phyloP scores from a whole-genome alignment of 1,140 invertebrate genomes.

The Melanaphis sacchari region DNA sequence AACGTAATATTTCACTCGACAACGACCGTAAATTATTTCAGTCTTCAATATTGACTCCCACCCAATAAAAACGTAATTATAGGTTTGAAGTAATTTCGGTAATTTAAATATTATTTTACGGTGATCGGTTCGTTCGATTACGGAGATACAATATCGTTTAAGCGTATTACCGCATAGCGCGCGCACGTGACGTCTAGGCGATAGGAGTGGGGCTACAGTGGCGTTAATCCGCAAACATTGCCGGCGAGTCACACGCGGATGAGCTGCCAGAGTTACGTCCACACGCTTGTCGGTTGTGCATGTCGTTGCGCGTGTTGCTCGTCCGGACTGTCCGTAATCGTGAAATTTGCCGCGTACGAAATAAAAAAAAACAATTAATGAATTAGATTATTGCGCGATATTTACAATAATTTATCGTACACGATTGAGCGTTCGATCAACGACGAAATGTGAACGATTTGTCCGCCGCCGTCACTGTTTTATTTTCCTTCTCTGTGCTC shows the following conservation, averaged over 20 bases:
- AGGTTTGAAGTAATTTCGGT: background rate
- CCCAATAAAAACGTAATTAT: background rate
- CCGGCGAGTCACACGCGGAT: background rate
- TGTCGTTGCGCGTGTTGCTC: background rate
- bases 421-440: background rate
- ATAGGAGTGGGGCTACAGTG: background rate
- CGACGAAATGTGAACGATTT: background rate
- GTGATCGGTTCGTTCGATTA: background rate
- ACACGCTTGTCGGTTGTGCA: background rate
- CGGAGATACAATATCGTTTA: background rate
- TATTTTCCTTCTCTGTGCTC: background rate
- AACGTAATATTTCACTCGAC: background rate
- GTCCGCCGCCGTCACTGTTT: background rate
- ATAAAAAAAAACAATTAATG: background rate
- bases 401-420: background rate
- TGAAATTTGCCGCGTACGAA: background rate
- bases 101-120: background rate
- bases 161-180: background rate
- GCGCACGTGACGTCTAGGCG: background rate
- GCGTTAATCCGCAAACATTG: background rate
- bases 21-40: background rate
- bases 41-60: background rate
- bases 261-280: slow-evolving; percentile 33
- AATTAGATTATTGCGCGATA: no score
- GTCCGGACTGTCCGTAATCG: background rate